A percentile compares a stretch with the other conserved stretches of the same genome.
phyloP scores from a whole-genome alignment of 2,797 vertebrate species.

The Stomatorhinus walkeri region DNA sequence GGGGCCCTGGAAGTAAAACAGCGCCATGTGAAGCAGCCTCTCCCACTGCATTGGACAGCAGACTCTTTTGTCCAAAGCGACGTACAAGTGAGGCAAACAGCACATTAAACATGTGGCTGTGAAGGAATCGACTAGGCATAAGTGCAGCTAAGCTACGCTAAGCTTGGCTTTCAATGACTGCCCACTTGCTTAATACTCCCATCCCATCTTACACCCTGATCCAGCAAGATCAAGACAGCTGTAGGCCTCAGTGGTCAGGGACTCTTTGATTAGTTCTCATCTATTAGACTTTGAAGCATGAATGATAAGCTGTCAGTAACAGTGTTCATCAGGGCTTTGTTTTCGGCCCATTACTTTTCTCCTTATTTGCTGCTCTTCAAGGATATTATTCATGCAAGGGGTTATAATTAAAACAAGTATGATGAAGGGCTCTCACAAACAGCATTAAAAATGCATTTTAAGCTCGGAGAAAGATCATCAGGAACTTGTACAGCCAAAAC shows the following conservation, averaged over 20 bases:
- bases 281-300: background rate
- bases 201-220: background rate
- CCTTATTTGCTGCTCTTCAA: background rate
- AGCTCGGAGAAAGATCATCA: background rate
- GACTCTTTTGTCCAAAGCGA: background rate
- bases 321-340: background rate
- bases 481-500: background rate
- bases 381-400: background rate
- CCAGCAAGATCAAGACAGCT: background rate
- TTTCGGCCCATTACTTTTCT: background rate
- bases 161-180: background rate
- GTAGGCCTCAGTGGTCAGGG: background rate
- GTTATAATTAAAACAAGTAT: background rate
- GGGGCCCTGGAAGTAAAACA: conserved; percentile 73
- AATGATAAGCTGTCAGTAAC: background rate
- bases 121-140: background rate
- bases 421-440: background rate
- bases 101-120: background rate
- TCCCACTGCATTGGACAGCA: background rate
- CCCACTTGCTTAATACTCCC: background rate
- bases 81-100: background rate
- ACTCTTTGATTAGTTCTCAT: background rate
- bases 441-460: background rate
- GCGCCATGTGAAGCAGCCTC: background rate
- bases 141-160: background rate